A percentile compares a stretch with the other conserved stretches of the same genome.
These are phyloP conservation scores for Congeria kusceri DNA, from an alignment of 2,888 invertebrate genomes.

Conservation along the genomic window DNA sequence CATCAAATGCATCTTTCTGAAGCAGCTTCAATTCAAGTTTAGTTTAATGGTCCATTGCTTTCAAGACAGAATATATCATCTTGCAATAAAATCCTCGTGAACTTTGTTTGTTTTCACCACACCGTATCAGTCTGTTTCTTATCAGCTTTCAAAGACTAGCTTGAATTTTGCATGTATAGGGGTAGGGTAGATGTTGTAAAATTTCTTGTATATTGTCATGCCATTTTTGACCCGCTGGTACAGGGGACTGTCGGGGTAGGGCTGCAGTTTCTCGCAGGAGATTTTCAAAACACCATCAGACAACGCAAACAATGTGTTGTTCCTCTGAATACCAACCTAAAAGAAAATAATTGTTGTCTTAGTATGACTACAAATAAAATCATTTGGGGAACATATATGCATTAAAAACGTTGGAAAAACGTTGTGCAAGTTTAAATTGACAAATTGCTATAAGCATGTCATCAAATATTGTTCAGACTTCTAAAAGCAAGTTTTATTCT, in stretches of 20 bases:
- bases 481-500: no score
- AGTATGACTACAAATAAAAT: no score
- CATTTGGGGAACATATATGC: no score
- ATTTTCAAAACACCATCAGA: slow-evolving; percentile 92
- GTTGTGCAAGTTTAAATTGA: not conserved
- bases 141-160: slow-evolving; percentile 86
- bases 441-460: no score
- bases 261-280: slow-evolving; percentile 93
- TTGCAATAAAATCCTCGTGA: not conserved
- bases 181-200: slow-evolving; percentile 93
- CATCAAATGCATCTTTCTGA: no score
- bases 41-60: no score
- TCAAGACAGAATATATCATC: not conserved
- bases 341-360: not conserved
- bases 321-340: slow-evolving; percentile 93
- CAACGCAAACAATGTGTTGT: slow-evolving; percentile 91
- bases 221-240: slow-evolving; percentile 88
- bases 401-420: not conserved
- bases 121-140: not conserved
- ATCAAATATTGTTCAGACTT: no score
- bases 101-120: not conserved
- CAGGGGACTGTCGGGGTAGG: slow-evolving; percentile 92
- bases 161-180: slow-evolving; percentile 92
- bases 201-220: slow-evolving; percentile 91
- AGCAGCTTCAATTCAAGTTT: no score